Evolutionary conservation across 2,797 vertebrate species (phyloP).

Genomic region (Vipera ursinii): DNA sequence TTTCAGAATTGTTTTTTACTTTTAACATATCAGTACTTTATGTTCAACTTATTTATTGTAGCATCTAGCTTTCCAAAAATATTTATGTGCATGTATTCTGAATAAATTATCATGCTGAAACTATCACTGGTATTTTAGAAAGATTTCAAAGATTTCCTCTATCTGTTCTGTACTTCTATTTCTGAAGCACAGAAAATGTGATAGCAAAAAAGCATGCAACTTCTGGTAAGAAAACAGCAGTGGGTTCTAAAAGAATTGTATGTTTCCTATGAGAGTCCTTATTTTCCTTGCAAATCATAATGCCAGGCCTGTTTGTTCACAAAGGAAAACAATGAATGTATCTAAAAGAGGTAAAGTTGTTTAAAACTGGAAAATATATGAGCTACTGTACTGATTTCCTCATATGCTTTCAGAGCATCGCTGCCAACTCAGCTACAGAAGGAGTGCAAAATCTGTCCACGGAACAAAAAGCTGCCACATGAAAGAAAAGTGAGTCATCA

Average conservation of each 20-base stretch:
- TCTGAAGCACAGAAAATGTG: background rate
- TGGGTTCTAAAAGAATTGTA: background rate
- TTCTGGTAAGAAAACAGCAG: background rate
- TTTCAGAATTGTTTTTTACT: background rate
- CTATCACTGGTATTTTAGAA: background rate
- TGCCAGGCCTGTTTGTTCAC: background rate
- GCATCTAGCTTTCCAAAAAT: background rate
- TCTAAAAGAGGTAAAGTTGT: background rate
- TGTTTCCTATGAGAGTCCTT: background rate
- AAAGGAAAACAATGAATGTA: background rate
- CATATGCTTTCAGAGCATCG: background rate
- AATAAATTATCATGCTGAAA: background rate
- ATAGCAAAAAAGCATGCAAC: background rate
- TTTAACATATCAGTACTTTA: background rate
- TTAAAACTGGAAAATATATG: background rate
- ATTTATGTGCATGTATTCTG: background rate
- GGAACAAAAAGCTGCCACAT: background rate
- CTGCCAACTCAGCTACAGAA: background rate
- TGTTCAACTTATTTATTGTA: background rate
- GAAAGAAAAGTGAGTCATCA: slow-evolving; percentile 1
- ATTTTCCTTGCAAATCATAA: background rate
- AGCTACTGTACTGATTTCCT: background rate
- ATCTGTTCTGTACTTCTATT: background rate
- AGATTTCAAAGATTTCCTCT: background rate
- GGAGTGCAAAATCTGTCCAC: background rate